Conservation (phyloP, 1,140 invertebrate genomes). For the Dendroctonus valens region DNA sequence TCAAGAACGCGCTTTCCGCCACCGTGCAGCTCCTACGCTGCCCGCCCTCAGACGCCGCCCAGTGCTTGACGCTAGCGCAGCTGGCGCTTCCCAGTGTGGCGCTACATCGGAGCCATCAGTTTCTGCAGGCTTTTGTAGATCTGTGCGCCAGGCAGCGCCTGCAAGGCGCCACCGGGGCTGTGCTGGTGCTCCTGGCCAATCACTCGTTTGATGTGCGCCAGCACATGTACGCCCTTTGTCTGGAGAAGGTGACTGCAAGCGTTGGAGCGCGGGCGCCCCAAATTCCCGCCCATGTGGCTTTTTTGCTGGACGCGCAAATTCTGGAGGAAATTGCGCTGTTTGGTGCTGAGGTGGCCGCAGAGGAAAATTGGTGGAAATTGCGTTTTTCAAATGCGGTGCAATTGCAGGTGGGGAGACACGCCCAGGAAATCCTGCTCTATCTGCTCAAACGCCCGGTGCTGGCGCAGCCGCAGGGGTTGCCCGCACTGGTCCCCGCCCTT, state of each 20-base stretch:
- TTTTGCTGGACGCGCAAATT: slow-evolving; percentile 57
- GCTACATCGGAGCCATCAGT: slow-evolving; percentile 52
- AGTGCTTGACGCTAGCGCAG: slow-evolving; percentile 50
- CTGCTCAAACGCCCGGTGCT: slow-evolving; percentile 60
- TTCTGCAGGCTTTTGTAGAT: slow-evolving; percentile 45
- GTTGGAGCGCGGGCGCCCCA: slow-evolving; percentile 51
- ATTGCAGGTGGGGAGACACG: slow-evolving; percentile 55
- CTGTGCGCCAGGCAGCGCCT: slow-evolving; percentile 27
- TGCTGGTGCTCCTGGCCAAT: slow-evolving; percentile 53
- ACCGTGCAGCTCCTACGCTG: slow-evolving; percentile 38
- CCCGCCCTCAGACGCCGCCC: slow-evolving; percentile 40
- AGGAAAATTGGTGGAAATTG: not conserved
- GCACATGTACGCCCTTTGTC: slow-evolving; percentile 51
- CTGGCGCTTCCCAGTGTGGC: slow-evolving; percentile 53
- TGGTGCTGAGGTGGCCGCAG: slow-evolving; percentile 55
- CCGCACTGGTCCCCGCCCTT: slow-evolving; percentile 57
- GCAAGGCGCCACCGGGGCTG: slow-evolving; percentile 1
- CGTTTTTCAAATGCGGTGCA: not conserved
- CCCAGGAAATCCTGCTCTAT: slow-evolving; percentile 61
- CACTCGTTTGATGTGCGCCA: slow-evolving; percentile 48
- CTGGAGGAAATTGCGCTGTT: slow-evolving; percentile 64
- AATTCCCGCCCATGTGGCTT: slow-evolving; percentile 50
- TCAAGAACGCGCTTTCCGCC: not conserved
- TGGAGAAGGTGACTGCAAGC: slow-evolving; percentile 46
- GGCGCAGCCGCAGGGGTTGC: slow-evolving; percentile 59